A percentile compares a stretch with the other conserved stretches of the same genome.
phyloP scores from a whole-genome alignment of 2,113 vertebrate genomes.

The Pteropus alecto region DNA sequence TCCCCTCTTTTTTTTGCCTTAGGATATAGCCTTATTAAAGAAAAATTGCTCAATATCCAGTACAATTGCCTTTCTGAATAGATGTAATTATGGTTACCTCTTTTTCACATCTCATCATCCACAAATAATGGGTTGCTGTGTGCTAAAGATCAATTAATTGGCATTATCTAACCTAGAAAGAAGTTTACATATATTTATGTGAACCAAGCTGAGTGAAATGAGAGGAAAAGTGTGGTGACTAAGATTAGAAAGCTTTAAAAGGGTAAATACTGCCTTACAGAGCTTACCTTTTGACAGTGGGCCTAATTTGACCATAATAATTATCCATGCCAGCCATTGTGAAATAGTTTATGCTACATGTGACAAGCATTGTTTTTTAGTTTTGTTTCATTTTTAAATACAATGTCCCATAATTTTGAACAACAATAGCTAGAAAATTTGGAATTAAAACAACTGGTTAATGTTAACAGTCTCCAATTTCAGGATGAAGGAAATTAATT shows the following conservation, averaged over 20 bases:
- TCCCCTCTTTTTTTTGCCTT: not conserved
- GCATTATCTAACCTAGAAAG: not conserved
- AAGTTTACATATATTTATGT: not conserved
- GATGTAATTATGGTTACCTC: not conserved
- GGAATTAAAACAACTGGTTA: constrained; percentile 26
- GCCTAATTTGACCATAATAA: not conserved
- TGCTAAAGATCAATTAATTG: not conserved
- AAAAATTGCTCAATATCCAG: constrained; percentile 2
- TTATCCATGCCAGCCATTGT: not conserved
- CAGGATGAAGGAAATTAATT: not conserved
- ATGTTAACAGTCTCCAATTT: not conserved
- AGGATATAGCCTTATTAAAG: not conserved
- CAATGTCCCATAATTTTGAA: not conserved
- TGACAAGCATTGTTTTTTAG: not conserved
- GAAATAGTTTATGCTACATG: not conserved
- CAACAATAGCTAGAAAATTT: not conserved
- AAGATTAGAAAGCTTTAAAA: constrained; percentile 14
- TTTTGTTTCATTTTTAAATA: constrained; percentile 6
- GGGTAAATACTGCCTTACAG: not conserved
- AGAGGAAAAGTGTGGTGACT: not conserved
- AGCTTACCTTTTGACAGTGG: not conserved
- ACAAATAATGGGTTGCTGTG: not conserved
- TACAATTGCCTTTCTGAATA: not conserved
- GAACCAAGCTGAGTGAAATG: not conserved
- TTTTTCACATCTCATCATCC: not conserved